Conservation (phyloP, 2,888 invertebrate genomes). For the Melanostoma mellinum region DNA sequence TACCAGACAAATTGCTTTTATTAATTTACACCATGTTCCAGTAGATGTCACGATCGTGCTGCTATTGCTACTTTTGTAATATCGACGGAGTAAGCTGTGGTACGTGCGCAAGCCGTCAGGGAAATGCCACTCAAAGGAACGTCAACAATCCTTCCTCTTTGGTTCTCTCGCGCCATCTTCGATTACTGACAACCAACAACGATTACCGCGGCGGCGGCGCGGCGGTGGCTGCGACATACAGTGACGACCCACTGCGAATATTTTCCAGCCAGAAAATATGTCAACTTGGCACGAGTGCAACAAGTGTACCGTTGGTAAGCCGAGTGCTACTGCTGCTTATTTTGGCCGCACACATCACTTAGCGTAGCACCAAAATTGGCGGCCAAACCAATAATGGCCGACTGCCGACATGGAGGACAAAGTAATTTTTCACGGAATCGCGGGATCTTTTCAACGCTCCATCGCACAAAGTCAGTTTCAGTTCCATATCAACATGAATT, state of each 20-base stretch:
- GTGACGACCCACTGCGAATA: constrained; percentile 42
- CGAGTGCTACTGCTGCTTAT: constrained; percentile 22
- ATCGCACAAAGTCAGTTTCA: constrained; percentile 23
- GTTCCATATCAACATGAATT: constrained; percentile 46
- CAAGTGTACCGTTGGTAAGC: constrained; percentile 54
- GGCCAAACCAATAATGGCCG: constrained; percentile 41
- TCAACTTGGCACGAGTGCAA: constrained; percentile 66
- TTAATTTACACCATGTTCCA: constrained; percentile 71
- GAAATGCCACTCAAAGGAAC: constrained; percentile 71
- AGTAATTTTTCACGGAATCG: constrained; percentile 58
- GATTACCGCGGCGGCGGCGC: not conserved
- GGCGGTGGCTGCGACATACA: not conserved
- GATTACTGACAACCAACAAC: constrained; percentile 11
- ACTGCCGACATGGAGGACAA: constrained; percentile 25
- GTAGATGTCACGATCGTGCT: constrained; percentile 65
- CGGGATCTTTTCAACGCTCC: constrained; percentile 29
- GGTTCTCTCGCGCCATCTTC: constrained; percentile 38
- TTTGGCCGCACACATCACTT: constrained; percentile 32
- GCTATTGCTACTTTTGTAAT: constrained; percentile 24
- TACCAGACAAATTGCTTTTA: constrained; percentile 71
- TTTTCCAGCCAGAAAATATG: constrained; percentile 54
- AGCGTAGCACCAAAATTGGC: constrained; percentile 54
- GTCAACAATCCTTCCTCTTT: constrained; percentile 55
- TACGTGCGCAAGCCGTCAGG: constrained; percentile 68
- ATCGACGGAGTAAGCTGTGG: constrained; percentile 19